Conservation (phyloP, 2,888 invertebrate genomes). For the Thereva nobilitata region DNA sequence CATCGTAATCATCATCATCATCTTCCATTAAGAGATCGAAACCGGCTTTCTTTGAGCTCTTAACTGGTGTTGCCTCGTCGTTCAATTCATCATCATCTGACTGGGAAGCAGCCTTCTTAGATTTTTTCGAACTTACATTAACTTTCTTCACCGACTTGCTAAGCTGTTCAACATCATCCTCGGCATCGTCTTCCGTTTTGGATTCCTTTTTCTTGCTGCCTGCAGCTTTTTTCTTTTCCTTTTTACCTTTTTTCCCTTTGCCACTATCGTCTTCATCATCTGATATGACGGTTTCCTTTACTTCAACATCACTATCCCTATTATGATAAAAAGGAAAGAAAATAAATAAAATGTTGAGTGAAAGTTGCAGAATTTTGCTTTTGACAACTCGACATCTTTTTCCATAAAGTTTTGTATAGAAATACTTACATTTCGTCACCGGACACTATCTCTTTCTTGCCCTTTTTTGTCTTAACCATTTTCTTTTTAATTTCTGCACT, state of each 20-base stretch:
- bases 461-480: conserved; percentile 84
- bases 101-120: conserved; percentile 57
- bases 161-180: conserved; percentile 60
- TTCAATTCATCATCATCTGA: conserved; percentile 60
- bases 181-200: conserved; percentile 54
- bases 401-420: conserved; percentile 47
- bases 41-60: conserved; percentile 61
- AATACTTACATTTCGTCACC: conserved; percentile 74
- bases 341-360: conserved; percentile 38
- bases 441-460: conserved; percentile 74
- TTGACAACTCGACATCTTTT: conserved; percentile 35
- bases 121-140: conserved; percentile 61
- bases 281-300: conserved; percentile 55
- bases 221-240: conserved; percentile 50
- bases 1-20: conserved; percentile 61
- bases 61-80: conserved; percentile 53
- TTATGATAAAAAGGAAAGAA: conserved; percentile 48
- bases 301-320: conserved; percentile 65
- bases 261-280: conserved; percentile 57
- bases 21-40: conserved; percentile 72
- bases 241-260: conserved; percentile 49
- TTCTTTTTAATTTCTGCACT: conserved; percentile 57
- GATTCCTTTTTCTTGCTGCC: conserved; percentile 59
- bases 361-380: conserved; percentile 39
- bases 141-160: conserved; percentile 65